Evolutionary conservation across 2,888 invertebrate species (phyloP), one percentile per base, ranked within the genome.

Genomic region (Horisme vitalbata): DNA sequence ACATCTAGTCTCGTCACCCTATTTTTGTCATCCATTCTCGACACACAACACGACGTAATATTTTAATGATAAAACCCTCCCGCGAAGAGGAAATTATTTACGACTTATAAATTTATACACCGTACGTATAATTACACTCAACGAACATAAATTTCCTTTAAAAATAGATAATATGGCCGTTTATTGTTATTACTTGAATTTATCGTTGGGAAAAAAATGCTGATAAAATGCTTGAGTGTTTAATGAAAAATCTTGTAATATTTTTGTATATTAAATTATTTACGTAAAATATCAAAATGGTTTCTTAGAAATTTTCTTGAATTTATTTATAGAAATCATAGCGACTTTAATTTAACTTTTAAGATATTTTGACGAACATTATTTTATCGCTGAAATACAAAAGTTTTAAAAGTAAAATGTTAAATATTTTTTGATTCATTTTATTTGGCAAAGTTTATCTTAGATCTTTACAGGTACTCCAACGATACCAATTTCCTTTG

Each of bases 121-220:
- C 33, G 23, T 41, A 48, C 18, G 30, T 44, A 49, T 55, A 55
- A 55, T 57, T 55, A 55, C 48, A 37, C 36, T 37, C 43, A 47
- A 39, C 18, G 37, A 45, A 33, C 45, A 51, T 57, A 57, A 57
- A 57, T 57, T 57, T 48, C 35, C 52, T 49, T 55, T 55, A 53
- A 57, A 57, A 55, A 55, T 53, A 53, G 38, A 47, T 55, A 49
- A 51, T 48, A 43, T 27, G 45, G 32, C 46, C 47, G 45, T 36
- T 39, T 37, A 45, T 51, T 46, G 50, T 52, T 55, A 41, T 52
- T 48, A 55, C 43, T 30, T 28, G 24, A 49, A 52, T 49, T 52
- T 55, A 52, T 55, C 32, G 46, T 18, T 34, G 41, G 45, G 50
- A 44, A 49, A 43, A 44, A 44, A 27, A 27, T 44, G 15, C 39